These are phyloP conservation scores for Myathropa florea DNA, from an alignment of 2,888 invertebrate species.

Conservation along the genomic window DNA sequence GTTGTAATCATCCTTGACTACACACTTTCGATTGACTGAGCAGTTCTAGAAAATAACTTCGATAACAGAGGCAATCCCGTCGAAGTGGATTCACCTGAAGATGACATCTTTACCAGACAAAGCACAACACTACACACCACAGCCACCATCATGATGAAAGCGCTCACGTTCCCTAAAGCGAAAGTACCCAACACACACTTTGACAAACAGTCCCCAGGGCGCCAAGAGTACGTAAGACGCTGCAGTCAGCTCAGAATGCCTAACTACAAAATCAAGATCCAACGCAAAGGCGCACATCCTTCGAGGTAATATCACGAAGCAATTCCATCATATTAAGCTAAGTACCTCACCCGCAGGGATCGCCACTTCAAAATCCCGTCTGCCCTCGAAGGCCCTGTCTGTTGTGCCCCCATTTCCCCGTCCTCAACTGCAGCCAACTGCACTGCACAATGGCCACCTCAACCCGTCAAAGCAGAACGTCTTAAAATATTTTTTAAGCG, in stretches of 20 bases:
- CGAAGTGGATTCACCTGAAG: background rate
- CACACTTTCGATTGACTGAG: too few species aligned
- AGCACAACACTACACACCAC: too few species aligned
- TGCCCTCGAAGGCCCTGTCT: constrained; percentile 1
- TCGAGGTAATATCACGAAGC: background rate
- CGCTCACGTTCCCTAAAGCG: too few species aligned
- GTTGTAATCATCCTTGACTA: too few species aligned
- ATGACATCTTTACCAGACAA: background rate
- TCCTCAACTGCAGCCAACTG: background rate
- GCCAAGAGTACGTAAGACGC: background rate
- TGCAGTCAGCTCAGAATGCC: background rate
- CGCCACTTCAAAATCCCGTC: constrained; percentile 44
- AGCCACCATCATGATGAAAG: too few species aligned
- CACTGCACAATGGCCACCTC: constrained; percentile 19
- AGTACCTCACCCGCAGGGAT: constrained; percentile 57
- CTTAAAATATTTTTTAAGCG: constrained; percentile 36
- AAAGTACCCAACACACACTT: background rate
- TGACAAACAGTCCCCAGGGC: background rate
- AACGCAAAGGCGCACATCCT: background rate
- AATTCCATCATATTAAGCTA: constrained; percentile 50
- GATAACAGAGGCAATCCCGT: background rate
- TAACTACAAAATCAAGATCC: too few species aligned
- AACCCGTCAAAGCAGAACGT: constrained; percentile 15
- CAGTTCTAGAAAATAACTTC: too few species aligned
- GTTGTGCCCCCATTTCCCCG: background rate